Evolutionary conservation across 2,888 invertebrate genomes (phyloP), one percentile per base, ranked within the genome.

Genomic region (Phortica okadai): DNA sequence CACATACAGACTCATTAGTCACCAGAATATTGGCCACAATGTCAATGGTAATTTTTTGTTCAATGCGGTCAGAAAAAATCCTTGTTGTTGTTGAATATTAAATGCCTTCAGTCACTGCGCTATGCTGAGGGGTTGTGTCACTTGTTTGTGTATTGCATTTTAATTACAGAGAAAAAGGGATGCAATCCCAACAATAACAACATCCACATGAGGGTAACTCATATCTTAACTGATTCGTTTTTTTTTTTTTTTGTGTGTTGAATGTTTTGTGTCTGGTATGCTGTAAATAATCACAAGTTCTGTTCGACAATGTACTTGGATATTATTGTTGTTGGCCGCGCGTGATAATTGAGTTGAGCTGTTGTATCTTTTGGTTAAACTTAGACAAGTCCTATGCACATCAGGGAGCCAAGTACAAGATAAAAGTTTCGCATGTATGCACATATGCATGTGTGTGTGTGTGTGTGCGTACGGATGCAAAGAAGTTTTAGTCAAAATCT

Each of bases 291-390:
- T 56, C 8, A 54, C 56, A 54, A 56, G 54, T 66, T 56, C 10
- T 59, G 59, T 62, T 59, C 54, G 56, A 50, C 56, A 74, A 67
- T 33, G 67, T 66, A 54, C 33, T 33, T 33, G 33, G 3, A 33
- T 33, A 33, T 33, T 33, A 25, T 58, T 72, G 56, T 64, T 64
- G 21, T 58, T n/a, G 16, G 33, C 54, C 42, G n/a, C 67, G 16
- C 50, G 6, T 67, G 74, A 67, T 74, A 74, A 56, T 74, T 74
- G 74, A 50, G 66, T 74, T 66, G 33, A 5, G 25, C 62, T 62
- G 62, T 62, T 62, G 50, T 72, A 25, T 16, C 25, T 62, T 10
- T 25, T 62, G 25, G 25, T 21, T 16, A 8, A 59, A 1, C 16
- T 0, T 0, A 4, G 6, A 2, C 2, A 62, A 16, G 21, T 25